Evolutionary conservation across 2,888 invertebrate species (phyloP), one percentile per base, ranked within the genome.

Genomic region (Papilio demoleus): DNA sequence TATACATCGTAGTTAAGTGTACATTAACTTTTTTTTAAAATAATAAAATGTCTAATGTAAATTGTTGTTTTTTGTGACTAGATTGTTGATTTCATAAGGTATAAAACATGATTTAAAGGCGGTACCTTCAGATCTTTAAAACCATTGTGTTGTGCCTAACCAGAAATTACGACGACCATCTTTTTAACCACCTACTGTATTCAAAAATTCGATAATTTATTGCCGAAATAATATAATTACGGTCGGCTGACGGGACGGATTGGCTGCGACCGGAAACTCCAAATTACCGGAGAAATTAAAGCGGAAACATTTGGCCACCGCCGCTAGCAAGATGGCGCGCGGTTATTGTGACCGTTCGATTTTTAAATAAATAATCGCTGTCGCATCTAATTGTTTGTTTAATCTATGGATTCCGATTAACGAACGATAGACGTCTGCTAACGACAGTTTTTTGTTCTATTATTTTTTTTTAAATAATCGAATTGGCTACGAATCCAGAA

Each of bases 171-270:
- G 81, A 85, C 84, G 82, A 79, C 79, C 83, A 84, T 86, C 81
- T 82, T 84, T 85, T 85, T 84, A 88, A 87, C 86, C 84, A 83
- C 84, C 87, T 88, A 86, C 88, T 87, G 87, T 90, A 87, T 88
- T 88, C 88, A 89, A 90, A 76, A 91, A 88, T 88, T 92, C 87
- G 89, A 92, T 92, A 92, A 92, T 92, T 90, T 91, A 92, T 92
- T 88, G 90, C 89, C 91, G 90, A 92, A 92, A 92, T 92, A 92
- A 92, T 92, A 92, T 92, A 92, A 92, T 92, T 92, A 92, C 83
- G 87, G 87, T 82, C 84, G 86, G 80, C 88, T 88, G 91, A 87
- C 88, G 88, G 88, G 90, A 90, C 86, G 90, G 91, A 92, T 92
- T 91, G 91, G 88, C 84, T 86, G 83, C 80, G 85, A 84, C 88